Conservation (phyloP, 1,140 invertebrate genomes). For the Limonius californicus region DNA sequence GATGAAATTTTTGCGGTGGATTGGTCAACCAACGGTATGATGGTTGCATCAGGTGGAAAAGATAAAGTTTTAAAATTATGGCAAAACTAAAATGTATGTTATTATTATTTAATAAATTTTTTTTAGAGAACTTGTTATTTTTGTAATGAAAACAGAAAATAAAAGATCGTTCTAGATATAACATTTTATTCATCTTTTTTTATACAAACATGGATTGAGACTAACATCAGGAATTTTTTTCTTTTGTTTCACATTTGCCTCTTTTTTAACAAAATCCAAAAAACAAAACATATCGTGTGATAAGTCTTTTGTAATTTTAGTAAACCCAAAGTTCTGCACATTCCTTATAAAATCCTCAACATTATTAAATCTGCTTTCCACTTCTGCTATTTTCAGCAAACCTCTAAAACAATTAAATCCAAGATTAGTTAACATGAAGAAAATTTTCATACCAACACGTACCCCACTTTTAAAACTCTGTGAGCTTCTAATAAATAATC, state of each 20-base stretch:
- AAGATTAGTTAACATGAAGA: slow-evolving; percentile 24
- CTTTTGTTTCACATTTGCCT: slow-evolving; percentile 53
- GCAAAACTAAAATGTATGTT: slow-evolving; percentile 37
- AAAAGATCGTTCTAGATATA: background rate
- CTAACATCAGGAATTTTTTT: slow-evolving; percentile 58
- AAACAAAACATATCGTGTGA: slow-evolving; percentile 76
- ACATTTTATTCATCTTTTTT: slow-evolving; percentile 65
- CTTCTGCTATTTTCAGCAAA: slow-evolving; percentile 81
- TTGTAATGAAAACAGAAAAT: background rate
- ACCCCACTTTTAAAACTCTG: slow-evolving; percentile 82
- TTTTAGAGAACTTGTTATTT: background rate
- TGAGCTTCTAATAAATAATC: slow-evolving; percentile 92
- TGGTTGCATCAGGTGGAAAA: slow-evolving; percentile 97
- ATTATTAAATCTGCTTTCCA: slow-evolving; percentile 77
- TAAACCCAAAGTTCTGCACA: slow-evolving; percentile 71
- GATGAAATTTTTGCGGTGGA: slow-evolving; percentile 98
- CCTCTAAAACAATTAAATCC: slow-evolving; percentile 61
- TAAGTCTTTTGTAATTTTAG: slow-evolving; percentile 61
- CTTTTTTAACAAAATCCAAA: slow-evolving; percentile 76
- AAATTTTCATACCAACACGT: slow-evolving; percentile 45
- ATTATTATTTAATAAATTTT: background rate
- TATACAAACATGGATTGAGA: slow-evolving; percentile 83
- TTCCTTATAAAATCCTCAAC: slow-evolving; percentile 64
- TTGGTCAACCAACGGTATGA: slow-evolving; percentile 94
- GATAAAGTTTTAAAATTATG: slow-evolving; percentile 96